Base-by-base conservation (phyloP, 2,888 invertebrate species). In the Drosophila pseudotakahashii region DNA sequence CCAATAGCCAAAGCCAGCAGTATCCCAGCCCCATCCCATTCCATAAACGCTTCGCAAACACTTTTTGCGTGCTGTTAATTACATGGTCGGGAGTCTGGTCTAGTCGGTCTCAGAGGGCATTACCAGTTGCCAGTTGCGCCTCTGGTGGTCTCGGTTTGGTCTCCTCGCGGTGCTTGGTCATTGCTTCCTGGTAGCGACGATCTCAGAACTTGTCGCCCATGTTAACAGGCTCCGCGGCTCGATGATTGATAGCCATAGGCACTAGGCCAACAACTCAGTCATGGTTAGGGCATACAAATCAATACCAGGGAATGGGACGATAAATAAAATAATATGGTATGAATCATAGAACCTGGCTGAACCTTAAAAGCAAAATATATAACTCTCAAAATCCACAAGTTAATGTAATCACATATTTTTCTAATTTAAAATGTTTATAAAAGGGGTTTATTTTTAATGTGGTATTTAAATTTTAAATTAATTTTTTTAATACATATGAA, bases 11-110 rank as follows among this genome's bases (percentile, higher is more conserved):
- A 36, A 19, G 10, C 54, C 55, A 57, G 44, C 36, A n/a, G 26
- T 44, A 51, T 60, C 50, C 50, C 60, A 48, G n/a, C 66, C 19
- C 34, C 32, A 42, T 26, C 64, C 71, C 76, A 78, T 69, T 74
- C 82, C 77, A 84, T 81, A 82, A 84, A 83, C 77, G 77, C 87
- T 73, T 87, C 74, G 62, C 73, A 77, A 88, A 87, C 87, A 87
- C 89, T 86, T 86, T 86, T 86, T 86, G 86, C 86, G 89, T 86
- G 89, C 85, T 77, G 84, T 82, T 86, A 86, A 86, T 86, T 86
- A 88, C 86, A 86, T 86, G 89, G 72, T 59, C 59, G 58, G 52
- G 59, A 52, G 66, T 52, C 57, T 58, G 60, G 79, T 67, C 67
- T 36, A 59, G 88, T 63, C 62, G 62, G 62, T 82, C 88, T 88